Evolutionary conservation across 1,140 invertebrate genomes (phyloP), one percentile per base, ranked within the genome.

Genomic region (Drosophila sulfurigaster): DNA sequence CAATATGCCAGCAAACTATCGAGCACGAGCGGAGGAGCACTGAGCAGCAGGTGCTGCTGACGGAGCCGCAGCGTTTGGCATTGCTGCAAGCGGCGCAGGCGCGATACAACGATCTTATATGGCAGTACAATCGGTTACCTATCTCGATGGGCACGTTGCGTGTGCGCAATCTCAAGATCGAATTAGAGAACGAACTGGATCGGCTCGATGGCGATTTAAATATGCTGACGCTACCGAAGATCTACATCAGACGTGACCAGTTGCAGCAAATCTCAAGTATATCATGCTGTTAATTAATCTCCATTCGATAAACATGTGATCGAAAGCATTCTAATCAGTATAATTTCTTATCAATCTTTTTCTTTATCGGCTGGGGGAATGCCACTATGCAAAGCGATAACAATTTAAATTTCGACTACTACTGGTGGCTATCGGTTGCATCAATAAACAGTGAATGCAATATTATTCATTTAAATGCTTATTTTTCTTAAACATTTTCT

Each of bases 91-190:
- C 59, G 1, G 70, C 77, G 0, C 72, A 60, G n/a, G 32, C 49
- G 10, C 80, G 69, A 2, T 63, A 78, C 8, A 52, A 28, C 1
- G 51, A 78, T n/a, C 52, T 87, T 10, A 83, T 75, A 11, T 66
- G 51, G 11, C 73, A 89, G 25, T 87, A 89, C 59, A 87, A 87
- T 51, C 69, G 77, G 0, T 20, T 87, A 59, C 83, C 83, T 5
- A 35, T 87, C 5, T 80, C 85, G 3, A 81, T 75, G 77, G 69
- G 58, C 0, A 89, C 83, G 5, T 25, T 89, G 56, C 80, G 85
- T 1, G 81, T 89, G 11, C 85, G 80, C 8, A 89, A 89, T 16
- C 51, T 88, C 5, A 83, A 85, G 32, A 30, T 38, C 3, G 51
- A 66, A 8, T 35, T 87, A 51, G 83, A 87, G 13, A 69, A 81